Conservation (phyloP, 2,113 vertebrate species). For the Protobothrops flavoviridis region DNA sequence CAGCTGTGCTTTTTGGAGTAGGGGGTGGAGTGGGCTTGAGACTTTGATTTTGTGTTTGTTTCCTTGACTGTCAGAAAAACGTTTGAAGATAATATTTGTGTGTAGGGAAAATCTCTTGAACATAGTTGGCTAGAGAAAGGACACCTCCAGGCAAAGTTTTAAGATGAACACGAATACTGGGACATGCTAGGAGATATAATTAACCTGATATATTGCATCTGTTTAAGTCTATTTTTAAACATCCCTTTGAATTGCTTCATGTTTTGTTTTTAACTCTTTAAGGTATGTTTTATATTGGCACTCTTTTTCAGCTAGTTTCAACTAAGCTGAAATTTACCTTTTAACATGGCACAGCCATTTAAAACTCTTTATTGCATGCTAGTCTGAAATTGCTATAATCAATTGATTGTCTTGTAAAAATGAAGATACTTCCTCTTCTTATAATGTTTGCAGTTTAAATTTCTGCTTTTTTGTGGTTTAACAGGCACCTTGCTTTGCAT, state of each 20-base stretch:
- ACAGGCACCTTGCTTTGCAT: too few relatives aligned
- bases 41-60: not conserved
- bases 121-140: conserved; percentile 1
- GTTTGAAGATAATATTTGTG: not conserved
- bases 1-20: not conserved
- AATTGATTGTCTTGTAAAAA: not conserved
- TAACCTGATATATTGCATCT: conserved; percentile 7
- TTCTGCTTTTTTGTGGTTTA: too few relatives aligned
- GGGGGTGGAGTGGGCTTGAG: not conserved
- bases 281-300: not conserved
- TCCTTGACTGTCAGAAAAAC: not conserved
- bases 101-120: not conserved
- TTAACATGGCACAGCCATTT: not conserved
- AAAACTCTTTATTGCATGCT: not conserved
- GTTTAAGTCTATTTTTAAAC: not conserved
- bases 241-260: not conserved
- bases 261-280: not conserved
- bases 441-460: too few relatives aligned
- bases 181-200: not conserved
- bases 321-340: not conserved
- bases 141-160: not conserved
- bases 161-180: not conserved
- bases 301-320: not conserved
- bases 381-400: not conserved
- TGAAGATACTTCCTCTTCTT: not conserved